Conservation (phyloP, 2,888 invertebrate species). For the Eledone cirrhosa region DNA sequence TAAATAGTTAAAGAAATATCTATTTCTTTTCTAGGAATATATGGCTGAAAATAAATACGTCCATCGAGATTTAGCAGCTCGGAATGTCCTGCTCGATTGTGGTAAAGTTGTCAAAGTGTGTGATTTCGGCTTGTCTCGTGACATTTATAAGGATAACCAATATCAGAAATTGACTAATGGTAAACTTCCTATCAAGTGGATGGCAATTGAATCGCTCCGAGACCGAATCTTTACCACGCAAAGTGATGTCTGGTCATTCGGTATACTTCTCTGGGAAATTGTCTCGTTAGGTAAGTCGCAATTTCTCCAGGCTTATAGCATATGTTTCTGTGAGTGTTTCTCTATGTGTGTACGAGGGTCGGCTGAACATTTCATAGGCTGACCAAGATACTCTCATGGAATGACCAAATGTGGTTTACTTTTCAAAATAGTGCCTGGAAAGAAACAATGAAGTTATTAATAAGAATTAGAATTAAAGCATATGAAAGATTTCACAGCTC, state of each 20-base stretch:
- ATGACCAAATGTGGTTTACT: too few species aligned
- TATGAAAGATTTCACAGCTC: too few species aligned
- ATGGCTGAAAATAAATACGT: conserved; percentile 83
- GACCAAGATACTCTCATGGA: too few species aligned
- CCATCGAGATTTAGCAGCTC: conserved; percentile 87
- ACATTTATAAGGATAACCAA: conserved; percentile 84
- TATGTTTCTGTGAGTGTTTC: too few species aligned
- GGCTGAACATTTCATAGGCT: too few species aligned
- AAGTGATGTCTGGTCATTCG: conserved; percentile 88
- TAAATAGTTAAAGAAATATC: neutral
- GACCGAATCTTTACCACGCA: conserved; percentile 83
- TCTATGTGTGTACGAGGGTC: neutral
- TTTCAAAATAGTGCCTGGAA: too few species aligned
- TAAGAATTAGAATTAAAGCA: too few species aligned
- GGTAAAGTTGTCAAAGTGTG: conserved; percentile 78
- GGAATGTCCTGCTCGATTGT: conserved; percentile 76
- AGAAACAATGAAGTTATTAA: too few species aligned
- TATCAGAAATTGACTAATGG: conserved; percentile 75
- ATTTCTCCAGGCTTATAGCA: neutral
- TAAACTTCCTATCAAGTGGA: conserved; percentile 65
- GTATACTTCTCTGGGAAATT: conserved; percentile 87
- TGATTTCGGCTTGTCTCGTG: conserved; percentile 87
- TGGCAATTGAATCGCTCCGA: conserved; percentile 64
- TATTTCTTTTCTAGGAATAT: conserved; percentile 74
- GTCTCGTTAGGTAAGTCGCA: conserved; percentile 76